These are phyloP conservation scores for Ctena decussata DNA, from an alignment of 2,888 invertebrate species.

Conservation along the genomic window DNA sequence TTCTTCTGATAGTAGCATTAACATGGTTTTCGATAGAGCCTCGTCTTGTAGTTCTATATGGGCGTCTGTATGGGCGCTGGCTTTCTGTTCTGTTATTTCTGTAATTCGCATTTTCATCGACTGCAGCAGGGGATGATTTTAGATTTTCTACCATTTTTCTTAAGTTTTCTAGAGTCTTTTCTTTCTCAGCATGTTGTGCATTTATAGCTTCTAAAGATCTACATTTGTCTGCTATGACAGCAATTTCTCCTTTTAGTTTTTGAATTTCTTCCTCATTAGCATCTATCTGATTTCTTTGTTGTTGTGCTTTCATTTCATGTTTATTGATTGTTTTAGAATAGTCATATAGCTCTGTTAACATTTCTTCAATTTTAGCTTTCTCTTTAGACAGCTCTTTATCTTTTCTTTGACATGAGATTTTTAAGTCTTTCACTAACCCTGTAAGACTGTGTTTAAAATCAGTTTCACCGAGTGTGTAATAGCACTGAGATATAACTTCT, in stretches of 20 bases:
- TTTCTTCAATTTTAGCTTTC: conserved; percentile 67
- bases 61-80: conserved; percentile 13
- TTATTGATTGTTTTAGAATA: conserved; percentile 73
- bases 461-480: conserved; percentile 68
- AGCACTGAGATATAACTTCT: conserved; percentile 62
- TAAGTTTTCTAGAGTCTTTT: conserved; percentile 71
- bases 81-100: conserved; percentile 9
- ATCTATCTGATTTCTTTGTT: conserved; percentile 62
- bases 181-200: conserved; percentile 71
- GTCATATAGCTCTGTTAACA: conserved; percentile 68
- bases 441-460: conserved; percentile 62
- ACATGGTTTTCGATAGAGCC: conserved; percentile 39
- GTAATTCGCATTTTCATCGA: conserved; percentile 55
- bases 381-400: conserved; percentile 59
- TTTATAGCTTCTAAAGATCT: conserved; percentile 55
- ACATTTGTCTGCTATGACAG: conserved; percentile 56
- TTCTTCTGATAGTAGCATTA: conserved; percentile 22
- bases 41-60: conserved; percentile 25
- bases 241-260: conserved; percentile 59
- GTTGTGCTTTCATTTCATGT: conserved; percentile 65
- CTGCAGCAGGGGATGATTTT: conserved; percentile 12
- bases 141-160: conserved; percentile 67
- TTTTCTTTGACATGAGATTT: conserved; percentile 23
- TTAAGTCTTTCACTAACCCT: conserved; percentile 59
- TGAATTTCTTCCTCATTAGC: conserved; percentile 57